Base-by-base conservation (phyloP, 2,113 vertebrate genomes). In the Salvelinus sp. region DNA sequence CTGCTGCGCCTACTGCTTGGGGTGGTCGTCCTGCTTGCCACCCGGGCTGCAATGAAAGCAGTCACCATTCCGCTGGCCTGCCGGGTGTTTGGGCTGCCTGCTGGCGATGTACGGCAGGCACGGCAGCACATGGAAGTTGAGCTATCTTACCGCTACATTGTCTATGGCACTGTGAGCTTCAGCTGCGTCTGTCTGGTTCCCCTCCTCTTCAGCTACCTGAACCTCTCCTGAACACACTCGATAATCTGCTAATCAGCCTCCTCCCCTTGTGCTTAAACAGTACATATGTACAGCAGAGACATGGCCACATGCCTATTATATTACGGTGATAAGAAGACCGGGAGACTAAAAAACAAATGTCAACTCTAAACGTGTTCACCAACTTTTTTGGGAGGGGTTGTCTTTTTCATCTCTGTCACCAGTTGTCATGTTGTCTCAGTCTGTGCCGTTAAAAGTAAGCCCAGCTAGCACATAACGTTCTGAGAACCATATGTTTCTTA, bases 71-170 rank as follows among this genome's bases (percentile, higher is more conserved):
- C 97, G 0, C 87, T 96, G 87, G 93, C 96, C 0, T 99, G 98
- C 75, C 93, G 89, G 20, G 57, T 96, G 13, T 97, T 94, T 10
- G 70, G 87, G 44, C 89, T 98, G 66, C 93, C 96, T 0, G 82
- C 84, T 0, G 91, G 85, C 0, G 92, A 99, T 1, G 82, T 97
- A 6, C 92, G 95, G 50, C 91, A 73, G 75, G 98, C 97, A 1
- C 87, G 98, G 50, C 97, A 98, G 74, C 93, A 95, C 84, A 95
- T 96, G 92, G 93, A 93, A 28, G 95, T 99, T 0, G 98, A 99
- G 90, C 92, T 99, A 69, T 95, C 97, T 0, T 99, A 99, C 77
- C 95, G 97, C 68, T 99, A 97, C 63, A 88, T 97, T 0, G 98
- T 98, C 0, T 98, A 98, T 1, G 95, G 96, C 22, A 94, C 86